Base-by-base conservation (phyloP, 2,888 invertebrate genomes). In the Argyra leucocephala region DNA sequence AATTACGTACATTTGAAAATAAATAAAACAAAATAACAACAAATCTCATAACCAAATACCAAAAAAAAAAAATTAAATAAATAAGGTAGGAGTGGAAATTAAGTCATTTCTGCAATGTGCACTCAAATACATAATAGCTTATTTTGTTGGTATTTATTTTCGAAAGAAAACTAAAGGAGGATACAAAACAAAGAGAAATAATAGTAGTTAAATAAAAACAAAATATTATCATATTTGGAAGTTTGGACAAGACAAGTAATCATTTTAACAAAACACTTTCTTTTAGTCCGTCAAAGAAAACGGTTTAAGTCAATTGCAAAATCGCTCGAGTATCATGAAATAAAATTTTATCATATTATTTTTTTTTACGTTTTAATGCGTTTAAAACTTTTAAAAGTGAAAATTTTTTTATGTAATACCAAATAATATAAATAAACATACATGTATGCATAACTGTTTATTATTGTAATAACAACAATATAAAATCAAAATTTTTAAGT, bases 231-330 rank as follows among this genome's bases (percentile, higher is more conserved):
- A 48, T 15, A 48, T 48, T 3, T 48, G 48, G 48, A 48, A 48
- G 48, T 48, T 48, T 48, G 48, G 48, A 48, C 48, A 12, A 48
- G 18, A 48, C 48, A 48, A 18, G n/a, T 5, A 48, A 48, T 18
- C 48, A 48, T 48, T 48, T 18, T 18, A 48, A 48, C 18, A 58
- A 58, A 58, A 21, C 58, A 58, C 58, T 58, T 58, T 58, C 58
- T 58, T 58, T 22, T 58, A 22, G 12, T 22, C 21, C 22, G 58
- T 58, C 22, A 58, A 6, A 9, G 15, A 6, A 58, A 58, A 58
- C 22, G 58, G 58, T 58, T 18, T n/a, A n/a, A n/a, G n/a, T n/a
- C n/a, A n/a, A n/a, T n/a, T n/a, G n/a, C n/a, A n/a, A n/a, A n/a
- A n/a, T n/a, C n/a, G 31, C 31, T 57, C 57, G 57, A 18, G n/a